Base-by-base conservation (phyloP, 2,888 invertebrate species). In the Pristionchus entomophagus region DNA sequence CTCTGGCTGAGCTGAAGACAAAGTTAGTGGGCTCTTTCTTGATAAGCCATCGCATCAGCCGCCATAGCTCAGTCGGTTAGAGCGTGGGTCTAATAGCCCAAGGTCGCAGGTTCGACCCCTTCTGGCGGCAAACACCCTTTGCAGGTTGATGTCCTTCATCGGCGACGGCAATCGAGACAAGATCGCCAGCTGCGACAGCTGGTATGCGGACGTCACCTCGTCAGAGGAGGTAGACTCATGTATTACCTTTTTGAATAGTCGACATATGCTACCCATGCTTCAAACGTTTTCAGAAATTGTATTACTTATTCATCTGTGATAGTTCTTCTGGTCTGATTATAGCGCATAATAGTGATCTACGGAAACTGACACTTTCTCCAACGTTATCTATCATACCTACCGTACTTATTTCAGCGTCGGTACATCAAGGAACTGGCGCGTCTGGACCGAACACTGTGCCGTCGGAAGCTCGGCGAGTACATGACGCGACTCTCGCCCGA, bases 1-100 rank as follows among this genome's bases (percentile, higher is more conserved):
- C 49, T 14, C 51, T 80, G 19, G 78, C 78, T 26, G 78, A 80
- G 51, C 29, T 80, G 51, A 80, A 80, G 35, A 32, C 19, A 12
- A 80, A 80, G 78, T 80, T 10, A 41, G 73, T 73, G 41, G 10
- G 35, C 35, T 2, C 65, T 65, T 41, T n/a, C 19, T 0, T n/a
- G 26, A 35, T 2, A 8, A 2, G 26, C 0, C n/a, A 0, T 22
- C 0, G 0, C 65, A 80, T 80, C 86, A 86, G 87, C 87, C 87
- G 87, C 87, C 87, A 87, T 87, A 87, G 87, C 87, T 87, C 87
- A 87, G 87, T 87, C 87, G 87, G 87, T 87, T 87, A 87, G 87
- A 87, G 87, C 87, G 87, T 87, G 87, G 87, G 87, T 87, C 87
- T 87, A 87, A 87, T 87, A 87, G 85, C 85, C 87, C 87, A 85